Evolutionary conservation across 2,113 vertebrate genomes (phyloP).

Genomic region (Hippocampus barbouri): DNA sequence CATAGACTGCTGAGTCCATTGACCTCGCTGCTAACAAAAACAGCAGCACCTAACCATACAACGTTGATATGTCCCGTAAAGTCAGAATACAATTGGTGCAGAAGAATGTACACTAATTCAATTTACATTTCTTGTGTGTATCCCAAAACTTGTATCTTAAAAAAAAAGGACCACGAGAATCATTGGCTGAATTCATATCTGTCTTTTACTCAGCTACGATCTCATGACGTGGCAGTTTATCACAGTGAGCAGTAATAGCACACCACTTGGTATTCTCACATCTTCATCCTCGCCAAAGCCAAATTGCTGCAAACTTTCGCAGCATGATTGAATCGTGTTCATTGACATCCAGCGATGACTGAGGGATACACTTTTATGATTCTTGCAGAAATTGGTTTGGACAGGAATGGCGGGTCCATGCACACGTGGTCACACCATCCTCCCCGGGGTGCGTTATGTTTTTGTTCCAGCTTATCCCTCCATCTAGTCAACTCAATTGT

Average conservation of each 20-base stretch:
- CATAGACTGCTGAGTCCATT: too few species aligned
- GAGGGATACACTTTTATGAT: slow-evolving; percentile 62
- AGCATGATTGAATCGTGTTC: slow-evolving; percentile 47
- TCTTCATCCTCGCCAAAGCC: slow-evolving; percentile 23
- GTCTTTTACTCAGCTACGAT: not conserved
- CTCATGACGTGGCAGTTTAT: slow-evolving; percentile 1
- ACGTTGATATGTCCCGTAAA: not conserved
- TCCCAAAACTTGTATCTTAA: not conserved
- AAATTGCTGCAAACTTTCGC: slow-evolving; percentile 39
- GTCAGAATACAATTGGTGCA: not conserved
- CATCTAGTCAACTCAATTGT: slow-evolving; percentile 70
- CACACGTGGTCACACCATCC: slow-evolving; percentile 24
- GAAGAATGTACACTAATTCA: not conserved
- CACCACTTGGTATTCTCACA: slow-evolving; percentile 15
- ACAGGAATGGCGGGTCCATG: slow-evolving; percentile 63
- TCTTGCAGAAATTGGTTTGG: slow-evolving; percentile 64
- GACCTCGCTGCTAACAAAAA: not conserved
- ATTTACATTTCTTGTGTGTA: not conserved
- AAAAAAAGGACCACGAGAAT: not conserved
- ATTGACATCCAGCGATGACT: slow-evolving; percentile 32
- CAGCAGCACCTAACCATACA: not conserved
- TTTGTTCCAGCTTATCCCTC: slow-evolving; percentile 72
- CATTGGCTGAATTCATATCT: slow-evolving; percentile 3
- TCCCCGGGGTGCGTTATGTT: slow-evolving; percentile 61
- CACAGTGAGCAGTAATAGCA: slow-evolving; percentile 1